Percentiles rank a stretch among this genome's conserved stretches.
Evolutionary conservation across 1,140 invertebrate genomes (phyloP).

Genomic region (Oncopeltus fasciatus): DNA sequence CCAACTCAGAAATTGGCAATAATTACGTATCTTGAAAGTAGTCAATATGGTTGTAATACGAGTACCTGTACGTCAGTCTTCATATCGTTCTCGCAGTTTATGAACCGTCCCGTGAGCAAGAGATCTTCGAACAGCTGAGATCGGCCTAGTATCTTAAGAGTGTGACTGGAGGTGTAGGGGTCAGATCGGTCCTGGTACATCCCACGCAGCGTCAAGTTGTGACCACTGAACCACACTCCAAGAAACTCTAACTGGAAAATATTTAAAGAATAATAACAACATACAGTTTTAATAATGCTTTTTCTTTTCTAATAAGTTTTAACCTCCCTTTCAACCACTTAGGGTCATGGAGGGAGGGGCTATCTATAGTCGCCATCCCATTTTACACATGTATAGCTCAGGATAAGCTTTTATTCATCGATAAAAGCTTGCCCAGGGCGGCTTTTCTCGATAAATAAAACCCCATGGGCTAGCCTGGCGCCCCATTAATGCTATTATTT

Average conservation of each 20-base stretch:
- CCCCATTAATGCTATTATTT: no score
- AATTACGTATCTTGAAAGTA: not conserved
- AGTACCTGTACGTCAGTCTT: constrained; percentile 42
- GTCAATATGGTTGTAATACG: not conserved
- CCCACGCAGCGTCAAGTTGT: constrained; percentile 48
- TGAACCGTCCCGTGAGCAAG: constrained; percentile 40
- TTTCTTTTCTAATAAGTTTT: no score
- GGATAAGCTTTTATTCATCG: no score
- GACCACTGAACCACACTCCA: constrained; percentile 63
- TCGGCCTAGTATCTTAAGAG: constrained; percentile 49
- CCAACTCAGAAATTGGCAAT: not conserved
- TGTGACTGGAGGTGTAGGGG: constrained; percentile 40
- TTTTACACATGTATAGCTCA: no score
- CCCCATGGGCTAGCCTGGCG: no score
- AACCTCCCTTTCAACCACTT: no score
- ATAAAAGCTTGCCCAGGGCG: no score
- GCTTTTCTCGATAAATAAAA: no score
- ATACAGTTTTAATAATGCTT: no score
- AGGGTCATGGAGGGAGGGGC: no score
- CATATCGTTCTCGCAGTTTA: constrained; percentile 42
- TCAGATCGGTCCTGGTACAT: constrained; percentile 55
- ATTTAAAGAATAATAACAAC: no score
- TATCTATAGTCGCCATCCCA: no score
- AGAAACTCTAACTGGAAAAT: constrained; percentile 41
- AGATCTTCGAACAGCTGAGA: constrained; percentile 55